Conservation (phyloP, 1,140 invertebrate genomes). For the Drosophila tsacasi region DNA sequence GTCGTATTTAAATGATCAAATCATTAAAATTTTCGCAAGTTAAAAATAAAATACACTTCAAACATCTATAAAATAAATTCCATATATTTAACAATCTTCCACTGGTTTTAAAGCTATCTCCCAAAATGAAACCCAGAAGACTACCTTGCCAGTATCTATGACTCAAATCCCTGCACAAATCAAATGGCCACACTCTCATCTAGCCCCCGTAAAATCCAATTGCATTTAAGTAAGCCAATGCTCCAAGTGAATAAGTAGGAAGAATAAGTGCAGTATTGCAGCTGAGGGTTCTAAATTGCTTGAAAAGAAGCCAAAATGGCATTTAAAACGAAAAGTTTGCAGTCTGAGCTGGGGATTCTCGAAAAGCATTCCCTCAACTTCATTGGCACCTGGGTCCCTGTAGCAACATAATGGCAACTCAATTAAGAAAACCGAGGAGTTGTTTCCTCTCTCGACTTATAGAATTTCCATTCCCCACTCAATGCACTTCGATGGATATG, state of each 20-base stretch:
- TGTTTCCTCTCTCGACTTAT: slow-evolving; percentile 53
- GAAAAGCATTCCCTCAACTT: slow-evolving; percentile 26
- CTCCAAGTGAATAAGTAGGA: slow-evolving; percentile 24
- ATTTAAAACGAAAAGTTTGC: slow-evolving; percentile 50
- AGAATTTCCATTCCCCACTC: slow-evolving; percentile 68
- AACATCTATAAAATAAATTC: background rate
- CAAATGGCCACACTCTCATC: slow-evolving; percentile 10
- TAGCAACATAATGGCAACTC: slow-evolving; percentile 72
- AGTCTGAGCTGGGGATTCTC: slow-evolving; percentile 3
- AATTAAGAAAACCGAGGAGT: slow-evolving; percentile 77
- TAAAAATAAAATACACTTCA: background rate
- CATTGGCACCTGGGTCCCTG: slow-evolving; percentile 38
- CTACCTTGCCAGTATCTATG: background rate
- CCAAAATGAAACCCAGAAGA: background rate
- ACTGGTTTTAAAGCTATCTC: background rate
- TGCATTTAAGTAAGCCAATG: slow-evolving; percentile 36
- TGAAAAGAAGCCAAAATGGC: slow-evolving; percentile 34
- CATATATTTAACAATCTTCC: background rate
- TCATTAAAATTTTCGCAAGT: background rate
- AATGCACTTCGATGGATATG: slow-evolving; percentile 46
- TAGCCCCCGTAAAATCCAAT: slow-evolving; percentile 15
- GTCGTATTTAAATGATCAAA: background rate
- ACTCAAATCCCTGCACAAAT: slow-evolving; percentile 7
- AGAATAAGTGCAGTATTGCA: slow-evolving; percentile 33
- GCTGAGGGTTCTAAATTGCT: slow-evolving; percentile 34